A percentile compares a stretch with the other conserved stretches of the same genome.
Conservation (phyloP, 2,888 invertebrate genomes). For the Caenorhabditis macrosperma region DNA sequence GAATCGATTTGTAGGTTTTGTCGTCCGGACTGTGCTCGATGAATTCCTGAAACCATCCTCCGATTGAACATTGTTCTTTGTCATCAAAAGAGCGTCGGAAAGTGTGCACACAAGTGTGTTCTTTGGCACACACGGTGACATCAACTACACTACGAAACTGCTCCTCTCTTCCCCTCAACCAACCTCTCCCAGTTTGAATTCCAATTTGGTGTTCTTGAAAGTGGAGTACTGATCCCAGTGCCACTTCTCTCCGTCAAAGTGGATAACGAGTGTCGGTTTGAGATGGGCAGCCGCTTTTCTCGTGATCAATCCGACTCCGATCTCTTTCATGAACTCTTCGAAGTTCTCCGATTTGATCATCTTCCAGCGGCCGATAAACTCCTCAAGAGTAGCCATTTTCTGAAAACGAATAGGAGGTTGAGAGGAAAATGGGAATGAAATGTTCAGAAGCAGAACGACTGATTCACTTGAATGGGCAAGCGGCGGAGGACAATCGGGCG, state of each 20-base stretch:
- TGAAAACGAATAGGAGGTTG: not conserved
- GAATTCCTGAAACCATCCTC: constrained; percentile 28
- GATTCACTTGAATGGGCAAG: constrained; percentile 5
- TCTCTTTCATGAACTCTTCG: constrained; percentile 74
- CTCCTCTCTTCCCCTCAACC: not conserved
- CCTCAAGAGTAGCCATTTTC: constrained; percentile 14
- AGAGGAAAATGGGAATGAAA: not conserved
- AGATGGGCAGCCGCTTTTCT: constrained; percentile 72
- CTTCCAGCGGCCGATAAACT: constrained; percentile 67
- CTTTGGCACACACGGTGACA: not conserved
- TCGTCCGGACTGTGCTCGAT: constrained; percentile 46
- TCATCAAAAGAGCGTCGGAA: not conserved
- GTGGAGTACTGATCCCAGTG: constrained; percentile 66
- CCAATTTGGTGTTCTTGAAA: constrained; percentile 71
- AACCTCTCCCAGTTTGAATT: constrained; percentile 60
- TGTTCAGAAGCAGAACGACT: constrained; percentile 5
- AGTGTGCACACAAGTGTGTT: not conserved
- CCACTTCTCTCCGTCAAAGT: constrained; percentile 64
- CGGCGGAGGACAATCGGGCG: not conserved
- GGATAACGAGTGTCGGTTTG: constrained; percentile 69
- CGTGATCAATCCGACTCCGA: constrained; percentile 70
- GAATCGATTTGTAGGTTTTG: constrained; percentile 41
- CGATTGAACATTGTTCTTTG: no score
- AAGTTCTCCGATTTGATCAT: constrained; percentile 70
- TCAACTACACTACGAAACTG: not conserved